Evolutionary conservation across 2,113 vertebrate species (phyloP).

Genomic region (Phyllostomus hastatus): DNA sequence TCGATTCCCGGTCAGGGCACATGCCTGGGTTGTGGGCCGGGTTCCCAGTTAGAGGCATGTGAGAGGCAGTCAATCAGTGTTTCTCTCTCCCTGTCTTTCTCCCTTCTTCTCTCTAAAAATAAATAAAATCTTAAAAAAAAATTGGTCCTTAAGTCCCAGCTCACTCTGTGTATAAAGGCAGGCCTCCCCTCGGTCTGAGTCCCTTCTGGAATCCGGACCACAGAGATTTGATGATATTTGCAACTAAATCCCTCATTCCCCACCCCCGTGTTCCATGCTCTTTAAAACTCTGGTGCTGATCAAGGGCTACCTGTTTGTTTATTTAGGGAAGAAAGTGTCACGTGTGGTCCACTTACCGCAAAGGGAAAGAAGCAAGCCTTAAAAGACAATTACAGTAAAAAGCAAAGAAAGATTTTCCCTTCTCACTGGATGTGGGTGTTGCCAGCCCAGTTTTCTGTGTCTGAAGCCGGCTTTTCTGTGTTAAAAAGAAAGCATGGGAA

Average conservation of each 20-base stretch:
- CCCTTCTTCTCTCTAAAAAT: too few relatives aligned
- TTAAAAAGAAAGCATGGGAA: neutral
- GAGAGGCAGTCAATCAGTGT: too few relatives aligned
- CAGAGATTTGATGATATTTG: neutral
- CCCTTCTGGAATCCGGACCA: neutral
- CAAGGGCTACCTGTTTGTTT: neutral
- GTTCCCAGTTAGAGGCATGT: too few relatives aligned
- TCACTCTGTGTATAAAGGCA: neutral
- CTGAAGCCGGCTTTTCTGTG: neutral
- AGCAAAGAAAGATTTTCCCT: neutral
- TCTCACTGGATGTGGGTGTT: neutral
- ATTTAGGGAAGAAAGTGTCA: neutral
- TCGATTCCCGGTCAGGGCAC: too few relatives aligned
- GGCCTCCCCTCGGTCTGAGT: neutral
- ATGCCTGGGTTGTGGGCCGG: too few relatives aligned
- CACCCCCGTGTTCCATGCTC: neutral
- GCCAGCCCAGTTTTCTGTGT: neutral
- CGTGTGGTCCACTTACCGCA: neutral
- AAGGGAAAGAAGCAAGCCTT: neutral
- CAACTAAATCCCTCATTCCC: neutral
- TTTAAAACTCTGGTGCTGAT: neutral
- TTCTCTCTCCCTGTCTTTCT: too few relatives aligned
- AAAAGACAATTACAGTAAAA: neutral
- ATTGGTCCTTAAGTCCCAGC: neutral
- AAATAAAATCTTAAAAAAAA: neutral